Evolutionary conservation across 2,113 vertebrate species (phyloP).

Genomic region (Phyllopteryx taeniolatus): DNA sequence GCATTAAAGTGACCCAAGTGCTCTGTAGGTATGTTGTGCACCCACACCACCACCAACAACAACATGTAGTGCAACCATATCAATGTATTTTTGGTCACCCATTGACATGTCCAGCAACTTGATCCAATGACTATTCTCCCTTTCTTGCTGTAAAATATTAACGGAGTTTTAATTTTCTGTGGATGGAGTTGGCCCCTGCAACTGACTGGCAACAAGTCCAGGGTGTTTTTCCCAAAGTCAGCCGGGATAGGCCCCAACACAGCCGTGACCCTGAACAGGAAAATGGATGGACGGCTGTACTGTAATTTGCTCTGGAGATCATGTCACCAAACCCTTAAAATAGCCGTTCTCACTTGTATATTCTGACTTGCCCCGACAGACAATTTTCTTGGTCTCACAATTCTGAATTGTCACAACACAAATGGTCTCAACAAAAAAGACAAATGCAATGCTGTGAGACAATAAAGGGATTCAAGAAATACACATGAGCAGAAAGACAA

Average conservation of each 20-base stretch:
- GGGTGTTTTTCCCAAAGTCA: not conserved
- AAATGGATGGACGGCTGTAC: not conserved
- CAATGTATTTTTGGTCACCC: not conserved
- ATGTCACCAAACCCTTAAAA: no score
- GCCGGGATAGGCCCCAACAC: not conserved
- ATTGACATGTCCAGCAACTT: not conserved
- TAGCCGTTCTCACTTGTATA: no score
- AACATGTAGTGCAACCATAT: not conserved
- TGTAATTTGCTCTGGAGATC: not conserved
- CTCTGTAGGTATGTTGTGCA: no score
- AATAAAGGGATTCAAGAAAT: not conserved
- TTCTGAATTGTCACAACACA: not conserved
- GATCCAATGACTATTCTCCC: not conserved
- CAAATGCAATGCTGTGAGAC: constrained; percentile 2
- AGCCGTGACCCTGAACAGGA: not conserved
- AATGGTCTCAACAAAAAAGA: not conserved
- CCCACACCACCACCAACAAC: constrained; percentile 1
- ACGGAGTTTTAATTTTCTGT: no score
- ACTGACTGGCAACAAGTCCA: not conserved
- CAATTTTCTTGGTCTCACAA: not conserved
- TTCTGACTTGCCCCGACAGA: not conserved
- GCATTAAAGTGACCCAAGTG: no score
- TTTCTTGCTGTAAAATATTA: not conserved
- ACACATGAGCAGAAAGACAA: not conserved
- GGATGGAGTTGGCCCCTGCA: not conserved